Evolutionary conservation across 1,140 invertebrate genomes (phyloP).

Genomic region (Dufourea novaeangliae): DNA sequence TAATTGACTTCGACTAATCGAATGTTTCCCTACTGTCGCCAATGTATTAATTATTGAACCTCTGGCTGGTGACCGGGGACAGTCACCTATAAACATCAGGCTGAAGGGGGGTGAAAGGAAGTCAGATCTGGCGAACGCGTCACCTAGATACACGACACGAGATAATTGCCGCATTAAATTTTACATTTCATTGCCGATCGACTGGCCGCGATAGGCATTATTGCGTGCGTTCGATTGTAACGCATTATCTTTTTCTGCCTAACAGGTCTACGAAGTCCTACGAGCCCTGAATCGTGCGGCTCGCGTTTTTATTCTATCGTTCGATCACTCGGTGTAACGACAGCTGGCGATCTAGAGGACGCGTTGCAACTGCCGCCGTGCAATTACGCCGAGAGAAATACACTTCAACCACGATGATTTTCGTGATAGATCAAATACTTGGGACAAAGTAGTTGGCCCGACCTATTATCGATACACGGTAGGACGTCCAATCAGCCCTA

Average conservation of each 20-base stretch:
- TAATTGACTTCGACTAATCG: conserved; percentile 70
- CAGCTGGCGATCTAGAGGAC: conserved; percentile 10
- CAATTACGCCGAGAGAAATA: conserved; percentile 11
- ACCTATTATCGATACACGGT: background rate
- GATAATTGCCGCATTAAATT: conserved; percentile 74
- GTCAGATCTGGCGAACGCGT: conserved; percentile 49
- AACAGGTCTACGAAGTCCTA: conserved; percentile 14
- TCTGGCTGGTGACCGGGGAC: conserved; percentile 33
- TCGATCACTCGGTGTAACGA: conserved; percentile 44
- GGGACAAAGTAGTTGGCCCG: background rate
- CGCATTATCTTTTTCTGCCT: conserved; percentile 46
- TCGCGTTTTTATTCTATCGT: conserved; percentile 40
- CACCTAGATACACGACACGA: conserved; percentile 70
- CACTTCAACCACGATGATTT: conserved; percentile 17
- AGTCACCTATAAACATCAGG: conserved; percentile 40
- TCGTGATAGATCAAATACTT: conserved; percentile 11
- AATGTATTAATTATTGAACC: conserved; percentile 80
- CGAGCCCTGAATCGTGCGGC: conserved; percentile 8
- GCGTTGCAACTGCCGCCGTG: conserved; percentile 23
- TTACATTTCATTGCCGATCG: conserved; percentile 71
- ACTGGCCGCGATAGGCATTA: conserved; percentile 66
- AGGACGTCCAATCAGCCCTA: background rate
- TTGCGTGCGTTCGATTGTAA: conserved; percentile 73
- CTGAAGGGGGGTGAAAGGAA: conserved; percentile 41
- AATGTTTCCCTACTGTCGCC: conserved; percentile 66